Base-by-base conservation (phyloP, 2,888 invertebrate species). In the Ophioninae sp. region DNA sequence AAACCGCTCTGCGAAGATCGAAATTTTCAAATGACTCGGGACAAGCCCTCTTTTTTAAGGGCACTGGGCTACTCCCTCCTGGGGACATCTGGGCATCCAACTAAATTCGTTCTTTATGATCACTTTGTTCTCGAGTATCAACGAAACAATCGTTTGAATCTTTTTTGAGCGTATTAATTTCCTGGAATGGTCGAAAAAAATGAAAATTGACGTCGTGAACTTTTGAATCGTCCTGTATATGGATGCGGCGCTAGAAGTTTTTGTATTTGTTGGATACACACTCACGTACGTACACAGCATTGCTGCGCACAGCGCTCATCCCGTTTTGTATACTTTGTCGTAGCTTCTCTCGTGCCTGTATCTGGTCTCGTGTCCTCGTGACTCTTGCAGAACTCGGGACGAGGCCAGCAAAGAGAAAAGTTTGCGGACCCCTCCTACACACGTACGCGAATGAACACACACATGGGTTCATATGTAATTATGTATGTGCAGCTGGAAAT, bases 301-400 rank as follows among this genome's bases (percentile, higher is more conserved):
- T 41, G 13, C 44, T 23, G 64, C 37, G 30, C 69, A 69, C 30
- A 58, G 37, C 9, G 64, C n/a, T 30, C 56, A 30, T 13, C 3
- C 67, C 44, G 37, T 58, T 56, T 63, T 75, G 63, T 75, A 51
- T 51, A 51, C 63, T 23, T 65, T 58, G 73, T 39, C 44, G 41
- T 68, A 51, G 73, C 81, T 80, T 80, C 65, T 85, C 76, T 20
- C 64, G 30, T 74, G 65, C 71, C 17, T 22, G 37, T 71, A 58
- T 58, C 44, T n/a, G n/a, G 64, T 30, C 77, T 69, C 69, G 23
- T 69, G 69, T 78, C 69, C 63, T 78, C 77, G 77, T 78, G 77
- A 69, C 77, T 78, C 63, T 68, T 37, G 77, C 63, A 63, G 77
- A 78, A 69, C 63, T 39, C 69, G 37, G 63, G 69, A 64, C n/a